A percentile compares a stretch with the other conserved stretches of the same genome.
Evolutionary conservation across 2,797 vertebrate genomes (phyloP).

Genomic region (Cirrhinus molitorella): DNA sequence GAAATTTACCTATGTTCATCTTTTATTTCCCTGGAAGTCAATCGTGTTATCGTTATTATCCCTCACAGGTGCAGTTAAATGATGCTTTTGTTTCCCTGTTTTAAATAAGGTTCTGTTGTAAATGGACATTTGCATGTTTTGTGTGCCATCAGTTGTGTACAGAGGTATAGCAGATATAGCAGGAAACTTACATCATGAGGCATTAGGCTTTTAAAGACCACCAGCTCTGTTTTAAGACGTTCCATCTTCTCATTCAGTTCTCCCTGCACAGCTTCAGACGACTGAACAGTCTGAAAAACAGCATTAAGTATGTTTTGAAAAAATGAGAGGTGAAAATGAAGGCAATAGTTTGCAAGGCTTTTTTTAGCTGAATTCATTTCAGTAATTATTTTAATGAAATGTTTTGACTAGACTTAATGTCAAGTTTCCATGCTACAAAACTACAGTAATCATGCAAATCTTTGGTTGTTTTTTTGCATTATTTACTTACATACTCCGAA

Average conservation of each 20-base stretch:
- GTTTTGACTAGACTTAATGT: slow-evolving; percentile 30
- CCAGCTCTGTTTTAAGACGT: slow-evolving; percentile 92
- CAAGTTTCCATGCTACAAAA: slow-evolving; percentile 9
- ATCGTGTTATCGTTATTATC: slow-evolving; percentile 28
- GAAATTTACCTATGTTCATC: slow-evolving; percentile 32
- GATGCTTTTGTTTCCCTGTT: slow-evolving; percentile 4
- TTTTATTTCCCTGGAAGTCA: slow-evolving; percentile 38
- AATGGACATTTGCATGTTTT: slow-evolving; percentile 34
- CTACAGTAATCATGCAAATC: slow-evolving; percentile 24
- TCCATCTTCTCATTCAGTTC: slow-evolving; percentile 94
- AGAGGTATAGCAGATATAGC: neutral
- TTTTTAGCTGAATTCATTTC: slow-evolving; percentile 10
- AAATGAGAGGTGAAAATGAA: neutral
- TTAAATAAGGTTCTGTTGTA: slow-evolving; percentile 19
- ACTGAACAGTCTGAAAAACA: slow-evolving; percentile 83
- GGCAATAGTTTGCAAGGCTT: neutral
- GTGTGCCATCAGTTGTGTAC: neutral
- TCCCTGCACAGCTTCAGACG: slow-evolving; percentile 88
- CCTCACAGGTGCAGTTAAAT: slow-evolving; percentile 21
- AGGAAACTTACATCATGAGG: slow-evolving; percentile 88
- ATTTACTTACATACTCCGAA: slow-evolving; percentile 4
- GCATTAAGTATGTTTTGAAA: slow-evolving; percentile 2
- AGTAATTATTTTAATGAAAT: slow-evolving; percentile 21
- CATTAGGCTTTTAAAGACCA: slow-evolving; percentile 98
- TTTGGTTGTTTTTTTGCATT: neutral